phyloP scores from a whole-genome alignment of 2,113 vertebrate species.

The Pardalotus punctatus region DNA sequence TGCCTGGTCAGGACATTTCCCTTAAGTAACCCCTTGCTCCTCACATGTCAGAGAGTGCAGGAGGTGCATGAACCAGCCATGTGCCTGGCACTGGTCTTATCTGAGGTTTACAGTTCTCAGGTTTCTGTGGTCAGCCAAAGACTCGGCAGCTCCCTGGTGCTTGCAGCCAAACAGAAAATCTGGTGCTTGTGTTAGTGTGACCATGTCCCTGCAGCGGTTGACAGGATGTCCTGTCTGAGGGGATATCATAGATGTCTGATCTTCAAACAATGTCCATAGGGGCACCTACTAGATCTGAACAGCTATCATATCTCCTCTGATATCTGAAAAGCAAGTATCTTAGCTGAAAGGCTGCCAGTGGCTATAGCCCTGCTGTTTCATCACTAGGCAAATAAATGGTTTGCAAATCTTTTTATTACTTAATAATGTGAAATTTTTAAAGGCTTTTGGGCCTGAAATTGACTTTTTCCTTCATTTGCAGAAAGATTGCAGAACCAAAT shows the following conservation, averaged over 20 bases:
- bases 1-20: background rate
- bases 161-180: constrained; percentile 10
- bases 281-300: background rate
- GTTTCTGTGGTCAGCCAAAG: background rate
- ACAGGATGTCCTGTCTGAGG: background rate
- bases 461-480: background rate
- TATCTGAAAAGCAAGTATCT: background rate
- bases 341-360: background rate
- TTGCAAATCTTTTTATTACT: background rate
- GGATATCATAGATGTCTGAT: background rate
- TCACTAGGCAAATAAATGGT: background rate
- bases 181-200: background rate
- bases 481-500: background rate
- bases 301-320: background rate
- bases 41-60: background rate
- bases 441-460: background rate
- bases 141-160: background rate
- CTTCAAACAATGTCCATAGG: background rate
- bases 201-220: background rate
- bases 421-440: background rate
- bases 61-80: background rate
- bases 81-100: background rate
- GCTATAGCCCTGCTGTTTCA: background rate
- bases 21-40: background rate
- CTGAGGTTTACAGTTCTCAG: background rate